These are phyloP conservation scores for Seriola quinqueradiata DNA, from an alignment of 2,113 vertebrate genomes.

Conservation along the genomic window DNA sequence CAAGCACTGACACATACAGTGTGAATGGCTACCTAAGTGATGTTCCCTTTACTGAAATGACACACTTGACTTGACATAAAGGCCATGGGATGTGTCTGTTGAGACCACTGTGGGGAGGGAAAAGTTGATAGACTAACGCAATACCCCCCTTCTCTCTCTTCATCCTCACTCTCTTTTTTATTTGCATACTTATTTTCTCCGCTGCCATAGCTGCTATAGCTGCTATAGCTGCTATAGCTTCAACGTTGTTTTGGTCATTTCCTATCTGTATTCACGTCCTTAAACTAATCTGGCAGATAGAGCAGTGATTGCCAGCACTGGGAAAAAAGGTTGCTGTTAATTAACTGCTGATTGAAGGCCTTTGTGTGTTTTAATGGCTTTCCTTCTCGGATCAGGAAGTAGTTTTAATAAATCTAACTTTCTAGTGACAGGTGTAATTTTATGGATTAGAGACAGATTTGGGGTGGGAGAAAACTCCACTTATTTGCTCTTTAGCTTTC, in stretches of 20 bases:
- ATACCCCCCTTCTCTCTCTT: background rate
- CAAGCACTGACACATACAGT: constrained; percentile 8
- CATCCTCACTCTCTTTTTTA: constrained; percentile 16
- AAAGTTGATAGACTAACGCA: constrained; percentile 53
- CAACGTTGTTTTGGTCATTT: constrained; percentile 75
- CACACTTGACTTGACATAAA: constrained; percentile 57
- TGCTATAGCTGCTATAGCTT: constrained; percentile 47
- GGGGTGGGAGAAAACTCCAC: constrained; percentile 58
- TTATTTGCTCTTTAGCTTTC: constrained; percentile 71
- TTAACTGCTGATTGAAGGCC: constrained; percentile 82
- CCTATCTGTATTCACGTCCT: constrained; percentile 75
- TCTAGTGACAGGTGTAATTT: constrained; percentile 90
- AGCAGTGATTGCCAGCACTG: constrained; percentile 67
- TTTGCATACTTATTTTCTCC: constrained; percentile 72
- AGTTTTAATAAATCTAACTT: constrained; percentile 86
- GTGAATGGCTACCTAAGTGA: constrained; percentile 36
- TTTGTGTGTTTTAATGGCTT: constrained; percentile 81
- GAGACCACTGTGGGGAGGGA: constrained; percentile 29
- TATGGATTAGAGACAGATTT: constrained; percentile 83
- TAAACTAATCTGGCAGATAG: constrained; percentile 83
- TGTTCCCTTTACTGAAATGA: constrained; percentile 44
- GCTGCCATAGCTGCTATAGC: constrained; percentile 38
- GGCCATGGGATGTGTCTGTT: constrained; percentile 23
- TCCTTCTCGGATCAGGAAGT: constrained; percentile 83
- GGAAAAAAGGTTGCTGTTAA: constrained; percentile 82